These are phyloP conservation scores for Paratrypauchen microcephalus DNA, from an alignment of 2,797 vertebrate genomes.

Conservation along the genomic window DNA sequence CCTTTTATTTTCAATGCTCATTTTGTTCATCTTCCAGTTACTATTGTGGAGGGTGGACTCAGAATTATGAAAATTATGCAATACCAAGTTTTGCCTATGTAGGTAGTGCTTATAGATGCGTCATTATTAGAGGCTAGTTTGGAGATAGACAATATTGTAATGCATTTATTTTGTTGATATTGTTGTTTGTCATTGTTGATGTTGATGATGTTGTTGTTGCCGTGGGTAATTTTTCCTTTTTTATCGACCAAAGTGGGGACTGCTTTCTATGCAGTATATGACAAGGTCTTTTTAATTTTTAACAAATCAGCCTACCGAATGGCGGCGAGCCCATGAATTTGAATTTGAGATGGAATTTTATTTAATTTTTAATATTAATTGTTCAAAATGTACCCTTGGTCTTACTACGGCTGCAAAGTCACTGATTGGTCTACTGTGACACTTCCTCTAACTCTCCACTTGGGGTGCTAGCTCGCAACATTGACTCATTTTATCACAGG, in stretches of 20 bases:
- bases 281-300: constrained; percentile 87
- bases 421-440: constrained; percentile 93
- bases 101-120: constrained; percentile 99
- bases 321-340: constrained; percentile 82
- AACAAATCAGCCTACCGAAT: constrained; percentile 82
- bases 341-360: constrained; percentile 63
- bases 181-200: constrained; percentile 73
- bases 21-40: constrained; percentile 98
- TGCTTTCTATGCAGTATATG: constrained; percentile 98
- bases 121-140: constrained; percentile 99
- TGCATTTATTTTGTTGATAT: constrained; percentile 83
- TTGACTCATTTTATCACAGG: constrained; percentile 77
- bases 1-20: constrained; percentile 77
- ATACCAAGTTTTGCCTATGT: constrained; percentile 99
- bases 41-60: constrained; percentile 90
- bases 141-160: constrained; percentile 91
- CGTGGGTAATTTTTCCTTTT: constrained; percentile 74
- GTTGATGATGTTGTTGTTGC: constrained; percentile 74
- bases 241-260: constrained; percentile 99
- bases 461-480: constrained; percentile 85
- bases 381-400: constrained; percentile 86
- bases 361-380: constrained; percentile 51
- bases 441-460: constrained; percentile 83
- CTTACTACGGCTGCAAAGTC: constrained; percentile 91
- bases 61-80: constrained; percentile 99